phyloP scores from a whole-genome alignment of 2,797 vertebrate genomes.

The Eospalax fontanierii region DNA sequence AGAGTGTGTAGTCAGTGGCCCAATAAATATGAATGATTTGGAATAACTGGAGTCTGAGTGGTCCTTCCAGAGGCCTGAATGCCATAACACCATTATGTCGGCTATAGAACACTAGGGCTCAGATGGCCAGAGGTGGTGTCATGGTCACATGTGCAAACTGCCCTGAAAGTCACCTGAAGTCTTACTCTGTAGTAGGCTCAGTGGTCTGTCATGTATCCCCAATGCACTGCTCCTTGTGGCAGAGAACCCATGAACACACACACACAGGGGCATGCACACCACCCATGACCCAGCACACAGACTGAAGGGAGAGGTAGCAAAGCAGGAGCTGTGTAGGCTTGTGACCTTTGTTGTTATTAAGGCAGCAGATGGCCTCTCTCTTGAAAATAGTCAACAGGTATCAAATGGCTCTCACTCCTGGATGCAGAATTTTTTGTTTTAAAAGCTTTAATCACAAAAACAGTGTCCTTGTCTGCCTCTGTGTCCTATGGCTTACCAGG shows the following conservation, averaged over 20 bases:
- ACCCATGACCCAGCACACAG: neutral
- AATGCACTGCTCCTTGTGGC: neutral
- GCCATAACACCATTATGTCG: neutral
- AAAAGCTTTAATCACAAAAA: neutral
- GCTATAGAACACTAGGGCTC: neutral
- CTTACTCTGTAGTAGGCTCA: neutral
- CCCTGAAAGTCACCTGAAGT: neutral
- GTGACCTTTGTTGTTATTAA: neutral
- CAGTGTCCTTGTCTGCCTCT: neutral
- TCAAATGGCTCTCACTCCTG: neutral
- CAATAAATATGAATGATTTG: no score
- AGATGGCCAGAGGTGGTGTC: no score
- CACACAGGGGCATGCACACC: neutral
- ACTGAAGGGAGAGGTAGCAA: neutral
- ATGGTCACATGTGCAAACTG: neutral
- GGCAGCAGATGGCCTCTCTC: neutral
- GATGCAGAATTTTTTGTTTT: neutral
- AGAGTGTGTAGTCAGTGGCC: no score
- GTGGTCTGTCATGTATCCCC: neutral
- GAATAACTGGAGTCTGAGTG: no score
- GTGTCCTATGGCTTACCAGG: neutral
- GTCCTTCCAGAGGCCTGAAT: no score
- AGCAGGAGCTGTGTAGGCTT: neutral
- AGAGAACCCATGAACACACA: neutral
- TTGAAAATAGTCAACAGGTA: neutral